Evolutionary conservation across 2,888 invertebrate species (phyloP).

Genomic region (Pasiphila rectangulata): DNA sequence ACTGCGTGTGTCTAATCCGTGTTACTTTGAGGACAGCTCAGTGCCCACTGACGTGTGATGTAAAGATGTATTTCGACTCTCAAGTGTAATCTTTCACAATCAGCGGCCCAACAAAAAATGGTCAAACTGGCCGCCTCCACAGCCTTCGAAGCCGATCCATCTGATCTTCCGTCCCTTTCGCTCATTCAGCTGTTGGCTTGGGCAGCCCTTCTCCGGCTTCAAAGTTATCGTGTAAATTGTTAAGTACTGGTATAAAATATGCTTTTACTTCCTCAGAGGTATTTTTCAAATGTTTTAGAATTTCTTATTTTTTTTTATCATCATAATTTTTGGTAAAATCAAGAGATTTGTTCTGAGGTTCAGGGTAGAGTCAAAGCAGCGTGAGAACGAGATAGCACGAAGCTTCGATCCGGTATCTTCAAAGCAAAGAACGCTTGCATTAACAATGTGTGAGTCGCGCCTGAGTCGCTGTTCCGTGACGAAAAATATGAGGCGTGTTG

Average conservation of each 20-base stretch:
- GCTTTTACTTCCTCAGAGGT: neutral
- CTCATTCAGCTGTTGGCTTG: conserved; percentile 45
- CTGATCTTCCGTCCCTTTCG: conserved; percentile 70
- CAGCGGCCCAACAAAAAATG: conserved; percentile 80
- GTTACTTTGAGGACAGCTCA: conserved; percentile 80
- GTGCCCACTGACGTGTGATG: conserved; percentile 81
- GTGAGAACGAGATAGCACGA: conserved; percentile 68
- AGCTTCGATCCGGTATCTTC: conserved; percentile 71
- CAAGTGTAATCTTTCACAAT: conserved; percentile 82
- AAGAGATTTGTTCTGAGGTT: conserved; percentile 10
- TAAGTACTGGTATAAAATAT: conserved; percentile 11
- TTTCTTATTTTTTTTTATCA: neutral
- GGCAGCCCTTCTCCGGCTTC: conserved; percentile 38
- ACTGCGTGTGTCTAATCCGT: conserved; percentile 77
- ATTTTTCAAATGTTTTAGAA: neutral
- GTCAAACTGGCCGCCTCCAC: conserved; percentile 79
- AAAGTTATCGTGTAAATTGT: conserved; percentile 39
- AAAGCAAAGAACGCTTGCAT: conserved; percentile 68
- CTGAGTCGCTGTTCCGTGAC: conserved; percentile 78
- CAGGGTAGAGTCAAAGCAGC: conserved; percentile 39
- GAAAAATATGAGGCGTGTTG: conserved; percentile 78
- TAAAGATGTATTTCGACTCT: conserved; percentile 82
- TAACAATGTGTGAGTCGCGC: conserved; percentile 81
- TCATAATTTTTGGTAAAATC: conserved; percentile 3
- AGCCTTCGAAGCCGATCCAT: conserved; percentile 68